Evolutionary conservation across 1,140 invertebrate genomes (phyloP).

Genomic region (Dinoponera quadriceps): DNA sequence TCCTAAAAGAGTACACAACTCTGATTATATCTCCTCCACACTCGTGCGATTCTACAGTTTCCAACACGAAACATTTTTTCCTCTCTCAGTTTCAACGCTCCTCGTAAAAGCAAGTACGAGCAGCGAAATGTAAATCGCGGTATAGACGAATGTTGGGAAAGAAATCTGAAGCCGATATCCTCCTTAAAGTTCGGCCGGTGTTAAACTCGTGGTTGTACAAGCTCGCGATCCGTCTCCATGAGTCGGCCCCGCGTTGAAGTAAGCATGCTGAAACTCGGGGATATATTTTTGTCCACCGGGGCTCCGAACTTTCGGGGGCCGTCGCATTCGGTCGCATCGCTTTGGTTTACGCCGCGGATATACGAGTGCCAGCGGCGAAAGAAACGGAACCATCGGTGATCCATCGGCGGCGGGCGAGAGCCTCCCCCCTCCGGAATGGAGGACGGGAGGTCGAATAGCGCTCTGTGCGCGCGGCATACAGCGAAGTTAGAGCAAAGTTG

Average conservation of each 20-base stretch:
- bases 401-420: constrained; percentile 16
- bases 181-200: constrained; percentile 8
- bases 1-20: too few species aligned
- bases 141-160: too few species aligned
- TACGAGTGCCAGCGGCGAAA: constrained; percentile 9
- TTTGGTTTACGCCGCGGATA: constrained; percentile 17
- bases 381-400: constrained; percentile 33
- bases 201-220: neutral
- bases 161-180: neutral
- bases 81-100: too few species aligned
- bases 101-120: too few species aligned
- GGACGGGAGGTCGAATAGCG: constrained; percentile 36
- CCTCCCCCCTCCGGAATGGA: constrained; percentile 32
- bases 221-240: neutral
- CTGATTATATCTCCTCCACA: too few species aligned
- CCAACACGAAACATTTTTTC: too few species aligned
- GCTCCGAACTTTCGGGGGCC: constrained; percentile 34
- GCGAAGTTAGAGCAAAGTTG: constrained; percentile 20
- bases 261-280: constrained; percentile 28
- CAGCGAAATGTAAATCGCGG: too few species aligned
- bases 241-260: constrained; percentile 32
- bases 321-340: constrained; percentile 8
- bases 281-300: constrained; percentile 47
- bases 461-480: neutral
- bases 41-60: too few species aligned